Evolutionary conservation across 2,797 vertebrate genomes (phyloP), one percentile per base, ranked within the genome.

Genomic region (Myripristis jacobus): DNA sequence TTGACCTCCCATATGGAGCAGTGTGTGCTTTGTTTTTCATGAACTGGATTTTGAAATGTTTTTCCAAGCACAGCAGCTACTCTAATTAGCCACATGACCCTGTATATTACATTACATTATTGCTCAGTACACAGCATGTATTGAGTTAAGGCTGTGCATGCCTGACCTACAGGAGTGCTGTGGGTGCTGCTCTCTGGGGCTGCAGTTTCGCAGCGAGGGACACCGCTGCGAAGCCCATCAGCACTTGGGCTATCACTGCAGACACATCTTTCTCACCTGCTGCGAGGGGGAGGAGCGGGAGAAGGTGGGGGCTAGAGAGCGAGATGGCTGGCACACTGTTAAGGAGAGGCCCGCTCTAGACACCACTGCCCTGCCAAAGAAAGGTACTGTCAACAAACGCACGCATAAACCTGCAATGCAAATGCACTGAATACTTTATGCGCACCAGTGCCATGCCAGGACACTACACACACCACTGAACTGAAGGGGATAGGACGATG

Each of bases 171-270:
- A 98, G 97, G 96, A 97, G 88, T 98, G 97, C 91, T 98, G 97
- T 5, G 94, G 94, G 75, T 98, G 97, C 90, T 98, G 97, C 72
- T 90, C 90, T 18, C 86, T 98, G 84, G 97, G 97, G 12, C 92
- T 97, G 71, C 93, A 89, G 0, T 79, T 97, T 38, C 91, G 78
- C 65, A 91, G 75, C 0, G 95, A 95, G 66, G 94, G 93, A 5
- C 93, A 93, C 16, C 80, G 29, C 43, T 98, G 97, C 0, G 92
- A 95, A 81, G 93, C 94, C 77, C 96, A 90, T 80, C 90, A 88
- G 36, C 92, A 93, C 79, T 92, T 98, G 86, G 96, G 94, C 83
- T 95, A 95, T 84, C 95, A 94, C 70, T 98, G 97, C 91, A 95
- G 92, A 78, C 95, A 96, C 0, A 88, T 94, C 79, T 94, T 97